phyloP scores from a whole-genome alignment of 2,888 invertebrate genomes.

The Tachystola acroxantha region DNA sequence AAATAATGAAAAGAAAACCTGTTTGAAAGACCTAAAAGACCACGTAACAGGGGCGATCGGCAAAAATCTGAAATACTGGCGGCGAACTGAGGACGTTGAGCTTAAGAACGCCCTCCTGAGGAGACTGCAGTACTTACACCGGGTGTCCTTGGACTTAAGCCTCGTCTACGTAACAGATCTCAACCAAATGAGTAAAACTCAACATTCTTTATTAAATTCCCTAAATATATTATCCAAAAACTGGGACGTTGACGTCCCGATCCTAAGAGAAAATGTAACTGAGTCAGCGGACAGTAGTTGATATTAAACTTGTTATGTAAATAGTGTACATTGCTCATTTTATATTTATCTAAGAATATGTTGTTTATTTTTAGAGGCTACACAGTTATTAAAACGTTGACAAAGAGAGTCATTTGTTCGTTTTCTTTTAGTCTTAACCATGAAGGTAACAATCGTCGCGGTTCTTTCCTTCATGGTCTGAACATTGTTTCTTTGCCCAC shows the following conservation, averaged over 20 bases:
- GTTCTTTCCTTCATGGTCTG: too few relatives aligned
- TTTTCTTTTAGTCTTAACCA: constrained; percentile 8
- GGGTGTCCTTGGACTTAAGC: constrained; percentile 53
- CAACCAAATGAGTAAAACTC: constrained; percentile 34
- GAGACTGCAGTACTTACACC: constrained; percentile 59
- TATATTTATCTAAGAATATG: constrained; percentile 45
- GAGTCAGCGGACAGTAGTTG: constrained; percentile 27
- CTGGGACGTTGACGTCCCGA: constrained; percentile 51
- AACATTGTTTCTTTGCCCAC: too few relatives aligned
- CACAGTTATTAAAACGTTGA: constrained; percentile 54
- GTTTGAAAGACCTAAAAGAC: constrained; percentile 67
- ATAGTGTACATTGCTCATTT: constrained; percentile 68
- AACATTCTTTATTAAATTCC: constrained; percentile 36
- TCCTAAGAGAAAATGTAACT: constrained; percentile 43
- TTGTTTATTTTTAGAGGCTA: constrained; percentile 60
- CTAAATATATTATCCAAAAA: constrained; percentile 43
- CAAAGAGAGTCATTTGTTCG: constrained; percentile 16
- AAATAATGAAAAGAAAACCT: constrained; percentile 51
- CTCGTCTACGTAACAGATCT: constrained; percentile 54
- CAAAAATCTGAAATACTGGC: constrained; percentile 74
- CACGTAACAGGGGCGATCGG: constrained; percentile 71
- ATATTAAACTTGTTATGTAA: constrained; percentile 48
- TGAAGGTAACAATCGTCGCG: too few relatives aligned
- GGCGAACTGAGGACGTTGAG: constrained; percentile 43
- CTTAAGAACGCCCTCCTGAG: constrained; percentile 50